A percentile compares a stretch with the other conserved stretches of the same genome.
phyloP scores from a whole-genome alignment of 1,140 invertebrate species.

The Trachymyrmex septentrionalis region DNA sequence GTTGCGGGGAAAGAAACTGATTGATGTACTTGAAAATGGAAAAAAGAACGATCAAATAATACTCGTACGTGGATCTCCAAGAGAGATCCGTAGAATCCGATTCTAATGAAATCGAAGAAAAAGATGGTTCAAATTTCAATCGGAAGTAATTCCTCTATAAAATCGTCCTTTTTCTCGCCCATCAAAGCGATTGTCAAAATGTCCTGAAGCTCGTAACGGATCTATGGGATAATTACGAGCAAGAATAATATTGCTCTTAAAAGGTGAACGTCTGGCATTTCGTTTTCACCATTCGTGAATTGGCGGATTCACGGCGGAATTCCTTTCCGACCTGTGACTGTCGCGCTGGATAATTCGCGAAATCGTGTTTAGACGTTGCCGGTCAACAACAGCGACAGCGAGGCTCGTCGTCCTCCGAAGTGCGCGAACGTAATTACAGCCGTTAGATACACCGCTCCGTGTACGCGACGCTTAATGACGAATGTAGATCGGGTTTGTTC shows the following conservation, averaged over 20 bases:
- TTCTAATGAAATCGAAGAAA: conserved; percentile 17
- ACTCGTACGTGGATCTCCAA: neutral
- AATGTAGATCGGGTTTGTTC: conserved; percentile 58
- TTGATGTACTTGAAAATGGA: neutral
- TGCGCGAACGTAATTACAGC: conserved; percentile 59
- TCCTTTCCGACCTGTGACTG: conserved; percentile 35
- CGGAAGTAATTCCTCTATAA: neutral
- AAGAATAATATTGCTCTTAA: conserved; percentile 14
- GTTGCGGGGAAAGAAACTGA: neutral
- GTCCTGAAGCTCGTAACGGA: neutral
- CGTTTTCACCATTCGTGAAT: conserved; percentile 16
- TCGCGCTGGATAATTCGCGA: conserved; percentile 48
- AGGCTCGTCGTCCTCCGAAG: conserved; percentile 1
- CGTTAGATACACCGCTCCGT: conserved; percentile 53
- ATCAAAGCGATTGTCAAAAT: conserved; percentile 1
- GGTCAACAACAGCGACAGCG: conserved; percentile 41
- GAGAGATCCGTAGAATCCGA: neutral
- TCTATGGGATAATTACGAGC: conserved; percentile 1
- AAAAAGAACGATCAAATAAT: neutral
- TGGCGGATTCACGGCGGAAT: conserved; percentile 33
- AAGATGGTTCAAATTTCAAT: neutral
- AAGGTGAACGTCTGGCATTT: conserved; percentile 51
- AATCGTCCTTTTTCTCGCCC: neutral
- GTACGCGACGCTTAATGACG: conserved; percentile 33
- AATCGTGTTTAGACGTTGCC: conserved; percentile 57